A percentile compares a stretch with the other conserved stretches of the same genome.
Conservation (phyloP, 2,113 vertebrate species). For the Oceanites oceanicus region DNA sequence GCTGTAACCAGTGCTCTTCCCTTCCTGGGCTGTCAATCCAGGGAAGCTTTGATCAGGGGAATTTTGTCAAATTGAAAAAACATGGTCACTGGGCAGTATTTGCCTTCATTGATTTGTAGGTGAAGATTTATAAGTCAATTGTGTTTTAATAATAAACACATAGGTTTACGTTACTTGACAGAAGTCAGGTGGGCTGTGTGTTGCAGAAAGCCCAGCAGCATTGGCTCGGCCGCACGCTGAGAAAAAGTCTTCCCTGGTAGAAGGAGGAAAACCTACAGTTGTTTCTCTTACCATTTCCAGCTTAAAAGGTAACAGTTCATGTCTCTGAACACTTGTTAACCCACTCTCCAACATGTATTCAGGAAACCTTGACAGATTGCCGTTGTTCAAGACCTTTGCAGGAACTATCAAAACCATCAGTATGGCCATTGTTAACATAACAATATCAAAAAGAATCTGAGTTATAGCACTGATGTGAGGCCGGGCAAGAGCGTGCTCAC, state of each 20-base stretch:
- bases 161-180: background rate
- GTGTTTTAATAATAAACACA: background rate
- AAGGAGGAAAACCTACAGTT: background rate
- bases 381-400: background rate
- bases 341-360: background rate
- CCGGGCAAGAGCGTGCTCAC: background rate
- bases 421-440: background rate
- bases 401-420: background rate
- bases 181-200: background rate
- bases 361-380: background rate
- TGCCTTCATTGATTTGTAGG: background rate
- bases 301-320: background rate
- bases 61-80: background rate
- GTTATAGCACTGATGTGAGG: background rate
- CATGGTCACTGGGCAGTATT: background rate
- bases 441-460: background rate
- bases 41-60: background rate
- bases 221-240: background rate
- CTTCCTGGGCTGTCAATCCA: background rate
- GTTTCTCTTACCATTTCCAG: background rate
- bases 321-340: background rate
- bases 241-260: background rate
- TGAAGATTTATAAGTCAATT: background rate
- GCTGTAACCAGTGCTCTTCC: background rate
- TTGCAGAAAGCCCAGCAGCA: background rate